Evolutionary conservation across 2,888 invertebrate species (phyloP).

Genomic region (Coremacera marginata): DNA sequence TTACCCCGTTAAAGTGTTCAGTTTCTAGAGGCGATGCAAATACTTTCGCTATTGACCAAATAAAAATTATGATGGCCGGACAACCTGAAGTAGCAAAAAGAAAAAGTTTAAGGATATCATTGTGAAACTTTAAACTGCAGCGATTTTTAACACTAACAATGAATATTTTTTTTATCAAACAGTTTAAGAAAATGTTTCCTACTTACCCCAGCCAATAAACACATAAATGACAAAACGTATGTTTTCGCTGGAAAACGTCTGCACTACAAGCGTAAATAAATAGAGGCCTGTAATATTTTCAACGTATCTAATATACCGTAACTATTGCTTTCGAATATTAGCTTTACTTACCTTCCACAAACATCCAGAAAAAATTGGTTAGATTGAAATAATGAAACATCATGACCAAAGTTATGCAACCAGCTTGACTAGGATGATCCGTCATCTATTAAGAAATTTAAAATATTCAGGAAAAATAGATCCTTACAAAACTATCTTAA

Average conservation of each 20-base stretch:
- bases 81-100: too few relatives aligned
- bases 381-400: slow-evolving; percentile 91
- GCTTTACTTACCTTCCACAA: slow-evolving; percentile 84
- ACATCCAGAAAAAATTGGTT: slow-evolving; percentile 99
- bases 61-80: slow-evolving; percentile 63
- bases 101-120: slow-evolving; percentile 1
- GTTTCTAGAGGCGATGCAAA: slow-evolving; percentile 62
- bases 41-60: slow-evolving; percentile 66
- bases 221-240: slow-evolving; percentile 85
- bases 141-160: not conserved
- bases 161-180: not conserved
- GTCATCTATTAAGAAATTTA: slow-evolving; percentile 71
- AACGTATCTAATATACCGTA: too few relatives aligned
- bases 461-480: not conserved
- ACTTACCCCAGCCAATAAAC: slow-evolving; percentile 90
- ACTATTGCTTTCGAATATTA: not conserved
- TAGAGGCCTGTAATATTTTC: slow-evolving; percentile 77
- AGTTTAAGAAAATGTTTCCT: not conserved
- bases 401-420: slow-evolving; percentile 79
- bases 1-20: slow-evolving; percentile 66
- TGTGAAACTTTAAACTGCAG: not conserved
- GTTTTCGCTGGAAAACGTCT: slow-evolving; percentile 87
- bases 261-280: slow-evolving; percentile 87
- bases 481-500: not conserved
- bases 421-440: slow-evolving; percentile 68